phyloP scores from a whole-genome alignment of 2,113 vertebrate genomes.

The Amblyopsis rosae region DNA sequence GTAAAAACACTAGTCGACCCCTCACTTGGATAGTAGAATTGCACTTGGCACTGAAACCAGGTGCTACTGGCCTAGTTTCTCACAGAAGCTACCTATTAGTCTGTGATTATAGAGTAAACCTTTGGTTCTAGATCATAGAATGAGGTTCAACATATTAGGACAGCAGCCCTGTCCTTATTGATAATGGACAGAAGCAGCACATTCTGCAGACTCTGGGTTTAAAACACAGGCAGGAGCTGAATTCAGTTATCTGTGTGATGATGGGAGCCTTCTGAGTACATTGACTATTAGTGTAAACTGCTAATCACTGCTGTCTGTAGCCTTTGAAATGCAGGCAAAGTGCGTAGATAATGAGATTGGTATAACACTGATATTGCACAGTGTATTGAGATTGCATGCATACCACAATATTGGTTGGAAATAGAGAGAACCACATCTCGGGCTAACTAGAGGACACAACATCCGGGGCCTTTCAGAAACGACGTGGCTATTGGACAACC shows the following conservation, averaged over 20 bases:
- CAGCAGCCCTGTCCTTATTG: constrained; percentile 44
- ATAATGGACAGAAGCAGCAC: constrained; percentile 26
- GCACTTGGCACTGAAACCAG: constrained; percentile 48
- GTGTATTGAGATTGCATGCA: not conserved
- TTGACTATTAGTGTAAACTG: constrained; percentile 9
- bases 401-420: too few relatives aligned
- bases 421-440: not conserved
- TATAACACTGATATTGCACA: not conserved
- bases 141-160: constrained; percentile 42
- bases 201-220: not conserved
- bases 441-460: too few relatives aligned
- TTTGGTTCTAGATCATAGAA: constrained; percentile 35
- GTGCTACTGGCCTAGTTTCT: constrained; percentile 53
- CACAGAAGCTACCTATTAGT: constrained; percentile 26
- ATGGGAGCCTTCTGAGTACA: not conserved
- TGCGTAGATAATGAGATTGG: not conserved
- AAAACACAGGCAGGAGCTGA: constrained; percentile 22
- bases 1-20: constrained; percentile 6
- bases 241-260: constrained; percentile 12
- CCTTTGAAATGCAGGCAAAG: constrained; percentile 15
- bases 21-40: not conserved
- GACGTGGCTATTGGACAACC: not conserved
- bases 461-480: not conserved
- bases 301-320: constrained; percentile 12
- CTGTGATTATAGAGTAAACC: constrained; percentile 43